phyloP scores from a whole-genome alignment of 1,140 invertebrate genomes.

The Proctacanthus coquilletti region DNA sequence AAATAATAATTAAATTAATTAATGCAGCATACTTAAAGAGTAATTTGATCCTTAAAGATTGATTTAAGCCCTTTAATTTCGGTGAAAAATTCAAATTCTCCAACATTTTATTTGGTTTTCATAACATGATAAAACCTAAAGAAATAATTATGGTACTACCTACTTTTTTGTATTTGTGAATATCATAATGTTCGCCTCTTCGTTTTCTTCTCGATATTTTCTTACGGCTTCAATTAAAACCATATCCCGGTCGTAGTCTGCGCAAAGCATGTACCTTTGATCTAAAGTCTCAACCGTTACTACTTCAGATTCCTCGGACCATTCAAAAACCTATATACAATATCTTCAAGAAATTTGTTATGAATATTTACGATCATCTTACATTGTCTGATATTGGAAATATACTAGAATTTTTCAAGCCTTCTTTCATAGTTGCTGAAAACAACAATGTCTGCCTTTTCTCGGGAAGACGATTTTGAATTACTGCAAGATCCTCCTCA shows the following conservation, averaged over 20 bases:
- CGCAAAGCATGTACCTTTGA: slow-evolving; percentile 81
- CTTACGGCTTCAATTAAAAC: slow-evolving; percentile 81
- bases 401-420: slow-evolving; percentile 33
- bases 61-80: neutral
- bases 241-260: slow-evolving; percentile 80
- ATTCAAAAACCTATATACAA: slow-evolving; percentile 29
- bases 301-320: slow-evolving; percentile 45
- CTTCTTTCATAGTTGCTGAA: slow-evolving; percentile 90
- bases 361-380: slow-evolving; percentile 4
- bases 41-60: neutral
- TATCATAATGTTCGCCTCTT: slow-evolving; percentile 72
- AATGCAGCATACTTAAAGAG: neutral
- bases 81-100: neutral
- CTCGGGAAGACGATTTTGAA: slow-evolving; percentile 65
- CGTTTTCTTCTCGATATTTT: slow-evolving; percentile 52
- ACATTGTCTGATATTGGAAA: slow-evolving; percentile 25
- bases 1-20: slow-evolving; percentile 15
- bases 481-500: slow-evolving; percentile 65
- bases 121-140: neutral
- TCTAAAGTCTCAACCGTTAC: slow-evolving; percentile 76
- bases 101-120: neutral
- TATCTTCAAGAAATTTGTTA: neutral
- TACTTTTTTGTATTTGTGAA: slow-evolving; percentile 92
- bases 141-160: slow-evolving; percentile 17
- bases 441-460: slow-evolving; percentile 79